Percentiles rank a stretch among this genome's conserved stretches.
Evolutionary conservation across 2,113 vertebrate species (phyloP).

Genomic region (Protobothrops flavoviridis): DNA sequence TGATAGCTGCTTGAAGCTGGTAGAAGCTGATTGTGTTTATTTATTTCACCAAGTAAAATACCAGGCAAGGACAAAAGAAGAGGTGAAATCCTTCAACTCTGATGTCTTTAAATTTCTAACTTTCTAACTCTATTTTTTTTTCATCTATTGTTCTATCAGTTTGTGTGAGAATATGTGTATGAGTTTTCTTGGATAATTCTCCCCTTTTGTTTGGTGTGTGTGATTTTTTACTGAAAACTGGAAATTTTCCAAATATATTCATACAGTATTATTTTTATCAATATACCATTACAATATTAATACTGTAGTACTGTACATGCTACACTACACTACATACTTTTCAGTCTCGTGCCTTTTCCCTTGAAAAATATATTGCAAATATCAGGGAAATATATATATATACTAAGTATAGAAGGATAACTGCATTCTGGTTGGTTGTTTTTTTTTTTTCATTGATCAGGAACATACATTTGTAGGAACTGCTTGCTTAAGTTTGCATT

Average conservation of each 20-base stretch:
- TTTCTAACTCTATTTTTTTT: not conserved
- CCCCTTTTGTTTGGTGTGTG: not conserved
- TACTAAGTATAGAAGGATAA: not conserved
- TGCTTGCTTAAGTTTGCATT: not conserved
- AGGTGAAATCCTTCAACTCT: not conserved
- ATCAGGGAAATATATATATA: not conserved
- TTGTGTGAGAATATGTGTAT: not conserved
- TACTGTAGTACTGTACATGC: too few relatives aligned
- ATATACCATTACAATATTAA: not conserved
- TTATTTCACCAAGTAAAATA: not conserved
- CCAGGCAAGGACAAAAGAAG: not conserved
- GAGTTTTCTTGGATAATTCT: not conserved
- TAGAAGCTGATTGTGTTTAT: not conserved
- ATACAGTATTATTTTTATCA: not conserved
- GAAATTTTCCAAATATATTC: not conserved
- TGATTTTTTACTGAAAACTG: not conserved
- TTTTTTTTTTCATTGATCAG: not conserved
- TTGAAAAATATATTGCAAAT: not conserved
- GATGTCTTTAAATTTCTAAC: not conserved
- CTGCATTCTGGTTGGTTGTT: not conserved
- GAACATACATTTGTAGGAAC: not conserved
- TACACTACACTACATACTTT: not conserved
- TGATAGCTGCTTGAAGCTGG: not conserved
- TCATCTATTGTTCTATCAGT: not conserved
- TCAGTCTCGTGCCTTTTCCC: not conserved